Evolutionary conservation across 2,797 vertebrate genomes (phyloP), one percentile per base, ranked within the genome.

Genomic region (Alfaro cultratus): DNA sequence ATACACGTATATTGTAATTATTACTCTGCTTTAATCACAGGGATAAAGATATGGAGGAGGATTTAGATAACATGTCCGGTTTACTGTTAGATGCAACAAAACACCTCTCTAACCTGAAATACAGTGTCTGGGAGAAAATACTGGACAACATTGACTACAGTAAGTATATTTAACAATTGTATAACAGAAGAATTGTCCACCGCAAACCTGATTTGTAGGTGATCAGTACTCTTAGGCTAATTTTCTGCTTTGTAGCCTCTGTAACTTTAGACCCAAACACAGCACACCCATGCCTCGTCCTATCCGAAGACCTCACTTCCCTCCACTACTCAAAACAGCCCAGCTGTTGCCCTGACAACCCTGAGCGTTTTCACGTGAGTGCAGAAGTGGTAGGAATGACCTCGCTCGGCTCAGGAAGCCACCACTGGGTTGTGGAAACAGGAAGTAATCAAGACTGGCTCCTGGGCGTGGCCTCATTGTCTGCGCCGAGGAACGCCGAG

Each of bases 191-290:
- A 68, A 36, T 1, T 75, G 18, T 64, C 12, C 10, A 36, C 51
- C 34, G 7, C 34, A 79, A 26, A 71, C 1, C 31, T 53, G 29
- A 78, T 76, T 21, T 31, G 71, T 13, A 29, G 5, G 55, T 80
- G 7, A 47, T 15, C 71, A 45, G 74, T 16, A 29, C 6, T 36
- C 9, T 41, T 55, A 78, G 29, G 26, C 47, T 77, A 0, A 73
- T 79, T 88, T 91, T 78, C 80, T 87, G 60, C 77, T 55, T 81
- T 78, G 85, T 78, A 96, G 96, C 83, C 77, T 93, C 95, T 9
- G 94, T 96, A 81, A 96, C 91, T 72, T 87, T 96, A 84, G 96
- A 96, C 85, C 94, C 94, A 83, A 96, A 95, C 89, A 95, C 96
- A 76, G 95, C 95, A 60, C 95, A 95, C 88, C 95, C 95, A 26